Percentiles rank a stretch among this genome's conserved stretches.
phyloP scores from a whole-genome alignment of 2,797 vertebrate genomes.

The Onychomys leucogaster region DNA sequence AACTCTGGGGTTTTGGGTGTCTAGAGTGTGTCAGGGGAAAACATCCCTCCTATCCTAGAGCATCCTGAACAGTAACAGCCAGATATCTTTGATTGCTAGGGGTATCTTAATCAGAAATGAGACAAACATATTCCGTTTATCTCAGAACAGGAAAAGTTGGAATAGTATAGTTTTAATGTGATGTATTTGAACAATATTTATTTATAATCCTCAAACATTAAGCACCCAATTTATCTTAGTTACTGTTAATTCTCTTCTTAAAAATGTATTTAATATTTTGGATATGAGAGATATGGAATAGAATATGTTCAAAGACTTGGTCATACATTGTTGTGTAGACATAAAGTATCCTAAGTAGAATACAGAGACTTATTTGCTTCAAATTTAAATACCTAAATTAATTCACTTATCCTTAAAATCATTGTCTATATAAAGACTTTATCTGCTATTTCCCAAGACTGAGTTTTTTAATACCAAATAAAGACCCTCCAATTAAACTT shows the following conservation, averaged over 20 bases:
- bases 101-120: not conserved
- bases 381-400: not conserved
- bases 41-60: not conserved
- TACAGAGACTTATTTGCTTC: not conserved
- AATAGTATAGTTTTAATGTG: not conserved
- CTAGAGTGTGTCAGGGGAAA: not conserved
- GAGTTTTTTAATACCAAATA: not conserved
- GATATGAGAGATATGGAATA: not conserved
- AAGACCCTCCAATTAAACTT: not conserved
- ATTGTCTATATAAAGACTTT: not conserved
- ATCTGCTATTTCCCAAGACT: not conserved
- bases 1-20: not conserved
- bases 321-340: not conserved
- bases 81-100: not conserved
- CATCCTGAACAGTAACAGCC: not conserved
- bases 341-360: not conserved
- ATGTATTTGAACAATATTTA: not conserved
- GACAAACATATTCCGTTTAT: not conserved
- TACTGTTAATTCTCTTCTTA: not conserved
- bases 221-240: not conserved
- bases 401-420: not conserved
- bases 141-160: not conserved
- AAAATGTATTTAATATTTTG: not conserved
- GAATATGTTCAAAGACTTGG: not conserved
- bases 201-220: not conserved